Percentiles rank a stretch among this genome's conserved stretches.
phyloP scores from a whole-genome alignment of 2,113 vertebrate species.

The Tonatia bakeri region DNA sequence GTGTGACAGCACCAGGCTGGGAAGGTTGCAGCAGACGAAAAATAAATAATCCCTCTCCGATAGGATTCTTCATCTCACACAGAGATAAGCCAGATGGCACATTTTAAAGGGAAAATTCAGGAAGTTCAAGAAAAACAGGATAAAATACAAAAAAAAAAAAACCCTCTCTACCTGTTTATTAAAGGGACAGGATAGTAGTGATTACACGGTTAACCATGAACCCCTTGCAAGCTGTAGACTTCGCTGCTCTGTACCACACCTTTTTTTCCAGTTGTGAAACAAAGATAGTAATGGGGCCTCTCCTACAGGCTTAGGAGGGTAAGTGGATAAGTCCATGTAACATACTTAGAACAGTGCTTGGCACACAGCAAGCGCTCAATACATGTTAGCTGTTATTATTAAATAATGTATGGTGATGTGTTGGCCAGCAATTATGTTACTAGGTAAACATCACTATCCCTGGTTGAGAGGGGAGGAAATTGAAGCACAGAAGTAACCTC shows the following conservation, averaged over 20 bases:
- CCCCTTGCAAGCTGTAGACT: background rate
- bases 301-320: background rate
- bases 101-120: background rate
- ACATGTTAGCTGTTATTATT: background rate
- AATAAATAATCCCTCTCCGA: background rate
- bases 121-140: background rate
- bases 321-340: background rate
- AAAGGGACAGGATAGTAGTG: background rate
- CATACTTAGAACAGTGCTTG: background rate
- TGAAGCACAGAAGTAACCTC: background rate
- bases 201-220: background rate
- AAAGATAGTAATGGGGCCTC: background rate
- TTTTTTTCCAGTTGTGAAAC: background rate
- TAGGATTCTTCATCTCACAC: background rate
- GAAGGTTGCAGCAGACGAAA: background rate
- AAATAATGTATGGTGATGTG: background rate
- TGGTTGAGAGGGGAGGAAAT: background rate
- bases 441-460: background rate
- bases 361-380: background rate
- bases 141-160: background rate
- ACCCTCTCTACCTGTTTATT: background rate
- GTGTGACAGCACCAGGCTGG: background rate
- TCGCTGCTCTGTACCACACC: background rate
- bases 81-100: background rate
- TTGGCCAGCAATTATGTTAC: background rate